phyloP scores from a whole-genome alignment of 2,113 vertebrate genomes.

The Pluvialis apricaria region DNA sequence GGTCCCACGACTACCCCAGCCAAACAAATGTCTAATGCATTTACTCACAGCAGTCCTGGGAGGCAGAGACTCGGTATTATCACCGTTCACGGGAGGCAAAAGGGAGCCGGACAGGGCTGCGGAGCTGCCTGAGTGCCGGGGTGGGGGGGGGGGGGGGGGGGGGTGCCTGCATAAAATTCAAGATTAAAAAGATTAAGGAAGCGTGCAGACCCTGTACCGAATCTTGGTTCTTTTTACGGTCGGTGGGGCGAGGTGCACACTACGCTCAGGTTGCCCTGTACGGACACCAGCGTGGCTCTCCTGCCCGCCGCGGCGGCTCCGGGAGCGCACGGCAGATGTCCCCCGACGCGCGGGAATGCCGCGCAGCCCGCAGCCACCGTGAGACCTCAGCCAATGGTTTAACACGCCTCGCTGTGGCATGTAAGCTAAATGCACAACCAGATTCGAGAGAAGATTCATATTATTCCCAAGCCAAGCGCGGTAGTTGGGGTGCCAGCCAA shows the following conservation, averaged over 20 bases:
- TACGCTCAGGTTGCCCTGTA: no score
- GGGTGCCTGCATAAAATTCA: background rate
- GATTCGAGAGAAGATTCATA: fast-evolving
- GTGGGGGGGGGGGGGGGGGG: background rate
- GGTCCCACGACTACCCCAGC: background rate
- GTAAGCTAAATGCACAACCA: background rate
- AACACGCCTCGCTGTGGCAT: background rate
- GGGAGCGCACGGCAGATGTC: slow-evolving; percentile 49
- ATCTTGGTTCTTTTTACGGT: background rate
- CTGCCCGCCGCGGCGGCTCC: background rate
- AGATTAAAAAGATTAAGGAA: background rate
- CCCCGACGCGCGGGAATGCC: background rate
- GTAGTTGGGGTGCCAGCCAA: fast-evolving
- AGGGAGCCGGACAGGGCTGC: fast-evolving
- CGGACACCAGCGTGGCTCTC: no score
- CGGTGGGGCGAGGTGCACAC: background rate
- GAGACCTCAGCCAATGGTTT: background rate
- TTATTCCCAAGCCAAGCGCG: background rate
- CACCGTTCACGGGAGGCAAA: background rate
- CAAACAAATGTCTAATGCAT: background rate
- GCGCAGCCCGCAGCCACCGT: no score
- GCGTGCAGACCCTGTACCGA: no score
- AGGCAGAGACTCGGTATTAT: background rate
- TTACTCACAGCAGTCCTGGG: background rate
- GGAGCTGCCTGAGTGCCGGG: fast-evolving